Base-by-base conservation (phyloP, 2,113 vertebrate species). In the Amphilophus citrinellus region DNA sequence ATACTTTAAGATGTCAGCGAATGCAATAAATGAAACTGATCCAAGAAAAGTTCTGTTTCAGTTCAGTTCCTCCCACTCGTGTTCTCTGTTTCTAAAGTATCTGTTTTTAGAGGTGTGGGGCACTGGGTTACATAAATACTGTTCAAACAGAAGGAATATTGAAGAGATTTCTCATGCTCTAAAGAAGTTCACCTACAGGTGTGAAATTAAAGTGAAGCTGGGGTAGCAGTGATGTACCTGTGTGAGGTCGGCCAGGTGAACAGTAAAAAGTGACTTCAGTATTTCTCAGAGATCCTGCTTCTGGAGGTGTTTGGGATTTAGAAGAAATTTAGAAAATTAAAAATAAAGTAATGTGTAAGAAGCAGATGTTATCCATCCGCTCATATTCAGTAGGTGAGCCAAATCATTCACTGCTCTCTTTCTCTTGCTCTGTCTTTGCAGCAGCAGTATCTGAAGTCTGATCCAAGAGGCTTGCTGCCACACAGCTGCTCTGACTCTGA, bases 41-140 rank as follows among this genome's bases (percentile, higher is more conserved):
- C 61, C 61, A 56, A 42, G 77, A 44, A 32, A 66, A 59, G 15
- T 30, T 18, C 50, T 56, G 9, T 65, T 50, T 66, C 27, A 2
- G 39, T 77, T 81, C 42, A 77, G 30, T 59, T 77, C 63, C 61
- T 30, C 71, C 84, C 71, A 61, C 84, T 81, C 84, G 61, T 76
- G 79, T 78, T 73, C 5, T 61, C n/a, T 61, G 15, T 77, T 53
- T 78, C 11, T 18, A 7, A 8, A 20, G 11, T 42, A 5, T 56
- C 58, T 75, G 10, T 71, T 50, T 75, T 79, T 60, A 39, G 30
- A 42, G 53, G 60, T 78, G 42, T 61, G 6, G 10, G n/a, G 27
- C 35, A 60, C 15, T 61, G 39, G 42, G 57, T 79, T 71, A 61
- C 18, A 30, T 57, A 63, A 79, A 57, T 42, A 42, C 10, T 56